phyloP scores from a whole-genome alignment of 1,140 invertebrate genomes.

The Stenopsyche tienmushanensis region DNA sequence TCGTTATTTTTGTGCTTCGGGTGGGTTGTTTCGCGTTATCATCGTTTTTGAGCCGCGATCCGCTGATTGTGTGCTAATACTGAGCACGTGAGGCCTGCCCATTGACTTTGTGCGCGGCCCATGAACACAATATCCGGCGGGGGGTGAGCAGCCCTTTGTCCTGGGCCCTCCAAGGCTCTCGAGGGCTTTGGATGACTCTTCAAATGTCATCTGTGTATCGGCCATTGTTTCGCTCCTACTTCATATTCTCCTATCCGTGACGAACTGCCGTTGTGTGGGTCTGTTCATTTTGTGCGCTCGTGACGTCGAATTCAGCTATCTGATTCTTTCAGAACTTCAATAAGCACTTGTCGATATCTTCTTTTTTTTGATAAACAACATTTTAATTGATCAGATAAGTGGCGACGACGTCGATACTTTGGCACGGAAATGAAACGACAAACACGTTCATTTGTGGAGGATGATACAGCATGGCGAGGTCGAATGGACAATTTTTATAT shows the following conservation, averaged over 20 bases:
- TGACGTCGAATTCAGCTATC: no score
- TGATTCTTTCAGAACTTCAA: no score
- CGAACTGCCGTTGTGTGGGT: neutral
- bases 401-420: no score
- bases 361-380: no score
- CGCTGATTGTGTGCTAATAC: neutral
- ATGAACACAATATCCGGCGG: neutral
- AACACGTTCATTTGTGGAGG: no score
- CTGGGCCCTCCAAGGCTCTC: neutral
- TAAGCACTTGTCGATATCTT: no score
- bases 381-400: no score
- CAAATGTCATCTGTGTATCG: neutral
- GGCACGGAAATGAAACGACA: no score
- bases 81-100: neutral
- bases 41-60: no score
- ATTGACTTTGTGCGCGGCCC: neutral
- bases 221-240: neutral
- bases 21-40: no score
- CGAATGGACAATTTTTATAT: no score
- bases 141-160: neutral
- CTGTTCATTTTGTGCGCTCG: neutral
- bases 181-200: neutral
- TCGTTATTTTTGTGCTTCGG: neutral
- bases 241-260: neutral
- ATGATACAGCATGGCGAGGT: no score